Evolutionary conservation across 2,888 invertebrate genomes (phyloP), one percentile per base, ranked within the genome.

Genomic region (Meteorus cinctellus): DNA sequence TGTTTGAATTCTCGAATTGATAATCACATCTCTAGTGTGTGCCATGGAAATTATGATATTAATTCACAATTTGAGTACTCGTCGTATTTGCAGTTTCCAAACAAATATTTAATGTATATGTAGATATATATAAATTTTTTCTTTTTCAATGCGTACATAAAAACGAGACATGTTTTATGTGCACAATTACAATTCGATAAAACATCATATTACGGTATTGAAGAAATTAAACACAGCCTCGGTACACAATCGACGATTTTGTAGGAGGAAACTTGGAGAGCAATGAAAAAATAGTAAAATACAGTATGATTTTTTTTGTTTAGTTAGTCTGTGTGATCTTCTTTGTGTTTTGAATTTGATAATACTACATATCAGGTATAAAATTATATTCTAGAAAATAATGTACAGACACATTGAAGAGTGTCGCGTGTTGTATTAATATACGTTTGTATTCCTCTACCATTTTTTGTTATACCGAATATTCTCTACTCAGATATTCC

Each of bases 171-270:
- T n/a, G n/a, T 48, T 48, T 34, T 14, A 14, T n/a, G 48, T n/a
- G 55, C 55, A 55, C 19, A 55, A 55, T 55, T 55, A 55, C 2
- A 55, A 55, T 55, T 55, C n/a, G 55, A 19, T n/a, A 63, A 51
- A 45, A 66, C 27, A 51, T 75, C 67, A 62, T 59, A 36, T 59
- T 48, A 68, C 69, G 69, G 34, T 62, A 51, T 60, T 19, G 63
- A 63, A 79, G 80, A 79, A 83, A 83, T 80, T 78, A 83, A 83
- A 81, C 81, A 83, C 83, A 84, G 85, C 82, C 84, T 83, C 80
- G 77, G 80, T 82, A 24, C n/a, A 55, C 10, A 84, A 85, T 85
- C 83, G 82, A 84, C 82, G 82, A 81, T 78, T 82, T 78, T 62
- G 75, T 77, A 81, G 82, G 79, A 24, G 55, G n/a, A 14, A 6